phyloP scores from a whole-genome alignment of 2,888 invertebrate species.

The Gastrophysa polygoni region DNA sequence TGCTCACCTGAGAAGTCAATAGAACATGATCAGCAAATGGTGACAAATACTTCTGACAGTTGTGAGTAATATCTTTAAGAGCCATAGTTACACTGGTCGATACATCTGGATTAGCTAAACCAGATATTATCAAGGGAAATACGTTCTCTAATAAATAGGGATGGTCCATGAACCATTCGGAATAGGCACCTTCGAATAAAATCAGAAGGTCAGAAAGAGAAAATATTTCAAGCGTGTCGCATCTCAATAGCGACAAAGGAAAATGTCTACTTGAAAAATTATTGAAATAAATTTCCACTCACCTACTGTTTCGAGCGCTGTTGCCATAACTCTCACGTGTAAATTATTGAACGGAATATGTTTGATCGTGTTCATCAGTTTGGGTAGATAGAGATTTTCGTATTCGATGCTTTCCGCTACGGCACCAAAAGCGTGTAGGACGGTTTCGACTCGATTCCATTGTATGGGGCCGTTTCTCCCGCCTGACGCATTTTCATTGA shows the following conservation, averaged over 20 bases:
- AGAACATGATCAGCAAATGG: constrained; percentile 80
- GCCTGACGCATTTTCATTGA: constrained; percentile 53
- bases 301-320: constrained; percentile 80
- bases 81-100: constrained; percentile 86
- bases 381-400: constrained; percentile 63
- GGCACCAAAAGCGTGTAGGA: constrained; percentile 70
- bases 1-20: constrained; percentile 67
- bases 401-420: constrained; percentile 68
- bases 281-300: constrained; percentile 18
- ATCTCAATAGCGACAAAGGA: not conserved
- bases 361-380: constrained; percentile 66
- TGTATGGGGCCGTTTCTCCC: constrained; percentile 51
- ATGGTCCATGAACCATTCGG: constrained; percentile 82
- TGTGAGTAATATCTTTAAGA: constrained; percentile 83
- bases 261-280: not conserved
- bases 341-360: constrained; percentile 68
- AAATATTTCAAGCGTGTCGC: too few relatives aligned
- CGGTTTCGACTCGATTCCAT: constrained; percentile 69
- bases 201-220: too few relatives aligned
- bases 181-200: constrained; percentile 68
- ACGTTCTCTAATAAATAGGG: constrained; percentile 70
- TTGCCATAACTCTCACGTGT: constrained; percentile 68
- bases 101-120: constrained; percentile 69
- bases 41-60: constrained; percentile 76
- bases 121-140: constrained; percentile 71